Percentiles rank a stretch among this genome's conserved stretches.
phyloP scores from a whole-genome alignment of 2,113 vertebrate species.

The Crotalus horridus region DNA sequence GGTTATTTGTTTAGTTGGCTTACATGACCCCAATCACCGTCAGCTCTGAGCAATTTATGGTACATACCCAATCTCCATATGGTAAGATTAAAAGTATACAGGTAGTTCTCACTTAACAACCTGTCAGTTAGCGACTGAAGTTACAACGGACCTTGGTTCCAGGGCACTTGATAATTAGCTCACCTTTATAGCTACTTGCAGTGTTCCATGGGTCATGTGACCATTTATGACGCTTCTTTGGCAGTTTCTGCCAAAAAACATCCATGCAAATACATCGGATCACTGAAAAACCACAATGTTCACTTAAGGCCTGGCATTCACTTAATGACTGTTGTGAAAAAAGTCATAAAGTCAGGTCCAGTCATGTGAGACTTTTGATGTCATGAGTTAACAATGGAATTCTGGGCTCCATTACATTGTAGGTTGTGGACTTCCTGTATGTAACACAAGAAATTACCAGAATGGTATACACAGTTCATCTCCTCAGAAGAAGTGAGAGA shows the following conservation, averaged over 20 bases:
- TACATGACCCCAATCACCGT: neutral
- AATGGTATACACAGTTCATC: neutral
- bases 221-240: neutral
- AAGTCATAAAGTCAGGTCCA: neutral
- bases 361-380: neutral
- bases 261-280: neutral
- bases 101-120: neutral
- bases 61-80: neutral
- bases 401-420: neutral
- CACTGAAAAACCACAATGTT: neutral
- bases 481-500: neutral
- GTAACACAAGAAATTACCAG: neutral
- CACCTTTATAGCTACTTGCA: neutral
- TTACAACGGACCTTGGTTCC: neutral
- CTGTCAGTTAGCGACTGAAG: neutral
- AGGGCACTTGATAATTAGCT: neutral
- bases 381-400: neutral
- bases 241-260: neutral
- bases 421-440: neutral
- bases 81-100: neutral
- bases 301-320: neutral
- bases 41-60: neutral
- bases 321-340: neutral
- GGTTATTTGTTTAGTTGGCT: neutral
- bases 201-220: neutral